Evolutionary conservation across 2,113 vertebrate species (phyloP).

Genomic region (Aegithalos caudatus): DNA sequence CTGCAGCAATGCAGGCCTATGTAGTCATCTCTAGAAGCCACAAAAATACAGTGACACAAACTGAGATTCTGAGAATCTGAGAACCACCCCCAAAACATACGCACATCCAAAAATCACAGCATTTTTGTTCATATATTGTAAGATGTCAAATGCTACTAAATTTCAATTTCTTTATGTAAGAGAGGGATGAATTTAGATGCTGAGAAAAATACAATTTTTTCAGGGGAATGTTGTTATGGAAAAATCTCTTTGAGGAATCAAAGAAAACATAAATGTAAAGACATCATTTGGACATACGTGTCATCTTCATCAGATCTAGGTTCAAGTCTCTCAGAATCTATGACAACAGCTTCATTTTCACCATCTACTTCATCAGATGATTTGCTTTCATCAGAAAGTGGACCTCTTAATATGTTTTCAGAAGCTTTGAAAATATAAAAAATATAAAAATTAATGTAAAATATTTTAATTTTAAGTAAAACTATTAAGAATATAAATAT

Average conservation of each 20-base stretch:
- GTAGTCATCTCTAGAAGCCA: background rate
- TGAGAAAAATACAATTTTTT: background rate
- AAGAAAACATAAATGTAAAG: background rate
- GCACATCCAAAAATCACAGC: background rate
- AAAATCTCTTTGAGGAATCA: background rate
- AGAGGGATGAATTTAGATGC: background rate
- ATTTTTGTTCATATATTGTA: background rate
- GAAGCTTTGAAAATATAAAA: constrained; percentile 54
- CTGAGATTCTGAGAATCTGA: background rate
- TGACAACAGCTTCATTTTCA: constrained; percentile 36
- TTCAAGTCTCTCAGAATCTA: constrained; percentile 78
- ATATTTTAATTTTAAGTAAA: background rate
- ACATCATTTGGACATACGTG: constrained; percentile 78
- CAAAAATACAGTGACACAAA: background rate
- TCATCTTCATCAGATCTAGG: constrained; percentile 89
- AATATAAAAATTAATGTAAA: too few relatives aligned
- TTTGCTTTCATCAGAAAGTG: constrained; percentile 60
- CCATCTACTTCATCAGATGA: constrained; percentile 80
- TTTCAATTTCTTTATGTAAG: background rate
- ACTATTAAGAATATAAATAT: background rate
- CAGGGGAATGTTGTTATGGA: background rate
- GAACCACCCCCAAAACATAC: background rate
- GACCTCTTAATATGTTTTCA: constrained; percentile 72
- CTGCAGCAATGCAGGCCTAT: background rate
- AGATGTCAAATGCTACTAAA: background rate